phyloP scores from a whole-genome alignment of 2,888 invertebrate genomes.

The Branchinecta sandiegonensis region DNA sequence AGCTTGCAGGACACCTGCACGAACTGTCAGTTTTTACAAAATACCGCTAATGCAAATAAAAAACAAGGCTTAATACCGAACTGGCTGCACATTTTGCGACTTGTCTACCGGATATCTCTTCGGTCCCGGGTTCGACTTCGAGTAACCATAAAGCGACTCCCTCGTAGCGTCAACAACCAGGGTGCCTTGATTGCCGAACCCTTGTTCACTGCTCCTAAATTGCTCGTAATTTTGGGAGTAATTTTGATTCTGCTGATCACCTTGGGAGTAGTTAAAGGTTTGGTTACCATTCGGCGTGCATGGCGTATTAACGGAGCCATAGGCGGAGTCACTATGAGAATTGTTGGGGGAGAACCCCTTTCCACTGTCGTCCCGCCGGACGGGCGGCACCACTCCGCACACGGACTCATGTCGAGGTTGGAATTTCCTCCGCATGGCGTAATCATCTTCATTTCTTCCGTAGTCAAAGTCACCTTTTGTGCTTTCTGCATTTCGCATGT shows the following conservation, averaged over 20 bases:
- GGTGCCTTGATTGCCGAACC: neutral
- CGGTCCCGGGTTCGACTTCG: neutral
- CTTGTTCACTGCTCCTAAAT: neutral
- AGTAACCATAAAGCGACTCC: neutral
- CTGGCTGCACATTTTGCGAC: neutral
- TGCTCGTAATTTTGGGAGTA: neutral
- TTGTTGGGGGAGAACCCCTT: neutral
- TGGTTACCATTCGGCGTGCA: neutral
- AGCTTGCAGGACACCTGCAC: no score
- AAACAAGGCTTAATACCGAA: neutral
- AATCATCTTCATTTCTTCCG: neutral
- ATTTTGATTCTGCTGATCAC: neutral
- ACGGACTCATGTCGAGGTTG: slow-evolving; percentile 19
- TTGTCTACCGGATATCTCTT: neutral
- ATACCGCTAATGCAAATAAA: neutral
- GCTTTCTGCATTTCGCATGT: neutral
- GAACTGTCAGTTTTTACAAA: no score
- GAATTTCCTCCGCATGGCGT: neutral
- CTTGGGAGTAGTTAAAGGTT: neutral
- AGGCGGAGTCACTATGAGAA: slow-evolving; percentile 15
- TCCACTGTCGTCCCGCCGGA: slow-evolving; percentile 5
- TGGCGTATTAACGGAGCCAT: neutral
- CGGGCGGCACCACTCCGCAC: slow-evolving; percentile 18
- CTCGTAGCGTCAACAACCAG: slow-evolving; percentile 8
- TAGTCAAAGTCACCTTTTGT: neutral